Evolutionary conservation across 2,797 vertebrate species (phyloP).

Genomic region (Erpetoichthys calabaricus): DNA sequence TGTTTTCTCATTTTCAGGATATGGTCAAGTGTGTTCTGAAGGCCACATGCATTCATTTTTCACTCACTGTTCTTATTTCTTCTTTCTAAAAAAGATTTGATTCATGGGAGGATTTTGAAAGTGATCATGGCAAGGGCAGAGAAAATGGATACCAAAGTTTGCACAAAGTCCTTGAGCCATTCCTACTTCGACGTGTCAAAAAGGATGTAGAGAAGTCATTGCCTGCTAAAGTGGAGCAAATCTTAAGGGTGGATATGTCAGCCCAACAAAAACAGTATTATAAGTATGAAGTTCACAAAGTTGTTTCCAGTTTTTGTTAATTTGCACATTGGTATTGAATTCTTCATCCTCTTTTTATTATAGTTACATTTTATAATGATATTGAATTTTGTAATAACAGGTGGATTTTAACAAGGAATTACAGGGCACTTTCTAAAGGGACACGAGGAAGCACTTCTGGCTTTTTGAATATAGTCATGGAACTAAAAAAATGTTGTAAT

Average conservation of each 20-base stretch:
- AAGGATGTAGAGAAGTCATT: conserved; percentile 97
- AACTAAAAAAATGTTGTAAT: conserved; percentile 96
- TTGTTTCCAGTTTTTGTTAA: neutral
- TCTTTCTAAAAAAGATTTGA: conserved; percentile 62
- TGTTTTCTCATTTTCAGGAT: too few species aligned
- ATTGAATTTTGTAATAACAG: conserved; percentile 31
- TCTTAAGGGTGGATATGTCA: conserved; percentile 92
- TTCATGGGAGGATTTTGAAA: conserved; percentile 95
- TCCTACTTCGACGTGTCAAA: conserved; percentile 89
- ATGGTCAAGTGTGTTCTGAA: too few species aligned
- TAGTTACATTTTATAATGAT: neutral
- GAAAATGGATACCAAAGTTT: conserved; percentile 96
- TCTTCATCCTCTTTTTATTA: neutral
- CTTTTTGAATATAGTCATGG: conserved; percentile 98
- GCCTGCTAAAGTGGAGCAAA: conserved; percentile 97
- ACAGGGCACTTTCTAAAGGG: conserved; percentile 85
- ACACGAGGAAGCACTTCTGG: conserved; percentile 83
- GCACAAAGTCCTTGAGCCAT: conserved; percentile 93
- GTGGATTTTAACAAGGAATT: conserved; percentile 98
- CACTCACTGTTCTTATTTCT: neutral
- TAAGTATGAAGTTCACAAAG: conserved; percentile 53
- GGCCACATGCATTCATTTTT: neutral
- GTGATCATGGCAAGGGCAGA: conserved; percentile 81
- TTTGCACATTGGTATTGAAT: neutral
- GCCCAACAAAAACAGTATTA: conserved; percentile 96